Base-by-base conservation (phyloP, 2,888 invertebrate genomes). In the Dastarcus helophoroides region DNA sequence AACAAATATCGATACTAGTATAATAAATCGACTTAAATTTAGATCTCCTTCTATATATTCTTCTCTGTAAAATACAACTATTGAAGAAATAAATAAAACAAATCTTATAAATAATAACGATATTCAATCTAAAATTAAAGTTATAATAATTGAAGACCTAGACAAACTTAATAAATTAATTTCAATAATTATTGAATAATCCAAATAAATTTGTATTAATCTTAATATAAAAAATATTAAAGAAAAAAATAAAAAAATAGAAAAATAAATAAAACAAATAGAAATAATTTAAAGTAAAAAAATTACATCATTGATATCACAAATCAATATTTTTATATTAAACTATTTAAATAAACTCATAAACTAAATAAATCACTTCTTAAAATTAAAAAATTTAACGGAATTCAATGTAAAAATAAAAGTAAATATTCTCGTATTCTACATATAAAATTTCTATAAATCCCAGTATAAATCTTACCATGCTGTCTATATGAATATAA, bases 21-120 rank as follows among this genome's bases (percentile, higher is more conserved):
- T 56, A 65, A 73, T 68, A 73, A 79, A 79, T 2, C 75, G 75
- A 56, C 60, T 61, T 48, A 69, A 63, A 67, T 65, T 65, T 47
- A 59, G 47, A 54, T 77, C 76, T 1, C 58, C 58, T 10, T 2
- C 37, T 60, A 79, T 78, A 69, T 79, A 79, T 27, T 68, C 65
- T 41, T 64, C 59, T 54, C 71, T 73, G 64, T 76, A 79, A 61
- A 56, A 67, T 64, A 76, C 65, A 24, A 78, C 74, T 44, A 71
- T 65, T 31, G 69, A 70, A 56, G 76, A 71, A 75, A 78, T 77
- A 56, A 76, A 65, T 46, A 66, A 61, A 41, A 78, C 73, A 64
- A 73, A 69, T 38, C 66, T 65, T 48, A 72, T 68, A 71, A 78
- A 78, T 50, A 72, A 53, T 53, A 73, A 60, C 25, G 69, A 69